Percentiles rank a stretch among this genome's conserved stretches.
These are phyloP conservation scores for Chamaea fasciata DNA, from an alignment of 2,113 vertebrate species.

Conservation along the genomic window DNA sequence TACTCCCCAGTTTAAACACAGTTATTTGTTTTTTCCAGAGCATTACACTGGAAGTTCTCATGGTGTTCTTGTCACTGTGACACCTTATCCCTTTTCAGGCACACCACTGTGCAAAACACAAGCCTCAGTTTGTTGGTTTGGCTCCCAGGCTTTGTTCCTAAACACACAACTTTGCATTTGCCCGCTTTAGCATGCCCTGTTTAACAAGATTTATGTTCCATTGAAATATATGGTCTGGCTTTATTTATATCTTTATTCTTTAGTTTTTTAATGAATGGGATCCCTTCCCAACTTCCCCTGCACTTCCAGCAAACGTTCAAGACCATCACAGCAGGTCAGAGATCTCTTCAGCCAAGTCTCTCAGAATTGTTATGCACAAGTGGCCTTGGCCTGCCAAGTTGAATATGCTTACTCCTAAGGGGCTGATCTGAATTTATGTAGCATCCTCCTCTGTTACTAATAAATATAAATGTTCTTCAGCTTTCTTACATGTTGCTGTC, in stretches of 20 bases:
- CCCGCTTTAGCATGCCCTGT: not conserved
- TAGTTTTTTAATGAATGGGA: not conserved
- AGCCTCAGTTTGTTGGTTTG: not conserved
- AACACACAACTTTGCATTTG: not conserved
- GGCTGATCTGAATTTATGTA: conserved; percentile 21
- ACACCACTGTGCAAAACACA: not conserved
- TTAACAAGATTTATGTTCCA: conserved; percentile 6
- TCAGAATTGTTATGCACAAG: not conserved
- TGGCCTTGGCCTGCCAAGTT: conserved; percentile 1
- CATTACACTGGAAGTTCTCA: not conserved
- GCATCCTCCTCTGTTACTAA: conserved; percentile 31
- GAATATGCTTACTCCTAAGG: conserved; percentile 16
- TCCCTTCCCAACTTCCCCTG: not conserved
- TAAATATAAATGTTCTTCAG: conserved; percentile 20
- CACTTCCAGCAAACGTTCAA: not conserved
- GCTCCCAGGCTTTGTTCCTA: not conserved
- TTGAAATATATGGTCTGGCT: not conserved
- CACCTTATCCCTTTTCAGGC: not conserved
- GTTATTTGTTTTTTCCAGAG: not conserved
- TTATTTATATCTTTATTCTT: conserved; percentile 21
- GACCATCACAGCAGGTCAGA: conserved; percentile 37
- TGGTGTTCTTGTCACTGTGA: not conserved
- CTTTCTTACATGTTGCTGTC: not conserved
- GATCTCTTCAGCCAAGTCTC: conserved; percentile 25
- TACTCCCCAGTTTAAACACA: not conserved